Evolutionary conservation across 2,888 invertebrate species (phyloP), one percentile per base, ranked within the genome.

Genomic region (Cheilosia grossa): DNA sequence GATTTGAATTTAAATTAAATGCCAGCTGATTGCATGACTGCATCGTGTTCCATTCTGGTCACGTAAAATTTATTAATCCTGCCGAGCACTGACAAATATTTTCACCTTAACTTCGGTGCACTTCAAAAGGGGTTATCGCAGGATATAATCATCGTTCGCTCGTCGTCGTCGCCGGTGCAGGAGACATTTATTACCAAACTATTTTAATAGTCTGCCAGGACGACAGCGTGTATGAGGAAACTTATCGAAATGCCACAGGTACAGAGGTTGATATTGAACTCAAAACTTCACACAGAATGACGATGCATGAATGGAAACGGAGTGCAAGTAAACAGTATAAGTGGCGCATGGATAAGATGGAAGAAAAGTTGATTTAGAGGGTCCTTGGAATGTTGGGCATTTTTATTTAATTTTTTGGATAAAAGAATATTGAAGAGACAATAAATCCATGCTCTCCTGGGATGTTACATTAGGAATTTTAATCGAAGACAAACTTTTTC

Each of bases 1-100:
- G 83, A 80, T 83, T 83, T 83, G 80, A 83, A 70, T 83, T 74
- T 66, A 83, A 75, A 83, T 83, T 69, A 83, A 83, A 80, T 74
- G 74, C 74, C 58, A 64, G 58, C 64, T 74, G 44, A 74, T 74
- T 58, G 69, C 61, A 42, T 44, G 19, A 40, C 53, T 58, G 73
- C 67, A 67, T 63, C 69, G 13, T 13, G 30, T 49, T 30, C 4
- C 56, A 69, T 79, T 80, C 70, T 0, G 44, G 80, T 80, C 83
- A 83, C 83, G 83, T 80, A 75, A 33, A 66, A 54, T 83, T 83
- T 69, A 80, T 83, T 80, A 59, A 56, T 58, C 49, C 61, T 27
- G 61, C 30, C 30, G 42, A 30, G 37, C 5, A 27, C 15, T 33
- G 54, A 21, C 37, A 59, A 66, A 53, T 59, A 82, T 53, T 59